Base-by-base conservation (phyloP, 2,113 vertebrate species). In the Sphyrna mokarran region DNA sequence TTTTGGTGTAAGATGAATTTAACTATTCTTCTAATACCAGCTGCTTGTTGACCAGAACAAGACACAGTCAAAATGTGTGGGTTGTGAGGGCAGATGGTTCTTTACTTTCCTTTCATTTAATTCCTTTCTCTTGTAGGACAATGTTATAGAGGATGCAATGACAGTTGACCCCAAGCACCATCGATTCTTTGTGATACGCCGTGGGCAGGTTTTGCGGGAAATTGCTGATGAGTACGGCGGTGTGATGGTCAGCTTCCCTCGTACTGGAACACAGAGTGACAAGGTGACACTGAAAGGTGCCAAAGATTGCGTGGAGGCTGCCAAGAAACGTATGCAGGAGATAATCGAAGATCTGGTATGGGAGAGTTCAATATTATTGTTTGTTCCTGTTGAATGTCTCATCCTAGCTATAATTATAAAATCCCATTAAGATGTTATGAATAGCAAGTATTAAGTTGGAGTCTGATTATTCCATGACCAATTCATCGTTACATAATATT, bases 291-390 rank as follows among this genome's bases (percentile, higher is more conserved):
- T 99, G 86, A 99, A 99, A 96, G 99, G 99, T 87, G 99, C 99
- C 97, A 99, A 99, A 97, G 99, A 99, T 85, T 99, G 99, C 26
- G 99, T 99, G 96, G 99, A 99, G 96, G 99, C 99, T 37, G 99
- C 99, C 96, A 99, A 99, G 97, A 99, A 98, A 96, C 98, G 99
- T 96, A 99, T 99, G 97, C 98, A 97, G 96, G 99, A 99, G 97
- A 99, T 99, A 96, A 98, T 99, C 0, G 99, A 99, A 96, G 99
- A 99, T 96, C 97, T 99, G 98, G 99, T 99, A 90, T 96, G 97
- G 97, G 23, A 69, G 16, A 18, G 85, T 18, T 48, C 33, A 90
- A 9, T 63, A 37, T 66, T 66, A 9, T 63, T 2, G 10, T 80
- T 80, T n/a, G 37, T 83, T 83, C 6, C 29, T 58, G 9, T 33